Base-by-base conservation (phyloP, 2,888 invertebrate genomes). In the Crocallis elinguaria region DNA sequence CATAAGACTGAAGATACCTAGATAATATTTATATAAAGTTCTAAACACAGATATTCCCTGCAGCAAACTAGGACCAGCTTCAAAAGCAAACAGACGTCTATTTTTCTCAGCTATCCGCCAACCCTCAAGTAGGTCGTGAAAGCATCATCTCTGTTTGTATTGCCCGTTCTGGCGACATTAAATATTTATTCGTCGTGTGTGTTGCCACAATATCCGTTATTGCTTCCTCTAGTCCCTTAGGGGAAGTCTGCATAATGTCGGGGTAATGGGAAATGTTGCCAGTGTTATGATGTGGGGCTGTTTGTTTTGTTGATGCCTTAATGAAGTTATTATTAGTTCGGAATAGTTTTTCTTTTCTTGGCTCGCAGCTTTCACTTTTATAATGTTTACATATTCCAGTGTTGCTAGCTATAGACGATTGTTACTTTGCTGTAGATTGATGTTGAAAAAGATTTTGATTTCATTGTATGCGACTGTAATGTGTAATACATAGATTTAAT, bases 191-290 rank as follows among this genome's bases (percentile, higher is more conserved):
- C 37, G 33, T 17, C 32, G 38, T 38, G 50, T 32, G 37, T 33
- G 41, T 29, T 50, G 35, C 42, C 50, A 41, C 42, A 56, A 45
- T 45, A 45, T 52, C 36, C 51, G 45, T 51, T 51, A 51, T 45
- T 39, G 35, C 52, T 46, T 36, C 46, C 44, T 29, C 17, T 11
- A n/a, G 14, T 54, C 48, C 48, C 48, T 13, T 11, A 17, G 39
- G 43, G 43, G 19, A 37, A 27, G 35, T 36, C 39, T 29, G 42
- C 33, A 50, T 49, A 46, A 50, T 42, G 41, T 46, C 35, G 44
- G 48, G 37, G 38, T 43, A 49, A 54, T 54, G 25, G 45, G 42
- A 45, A 37, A 46, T 50, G 49, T 42, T 45, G 38, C 49, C 39
- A 39, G 49, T 43, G 13, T 17, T 11, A 36, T 41, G 21, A 45